Base-by-base conservation (phyloP, 2,113 vertebrate species). In the Nymphicus hollandicus region DNA sequence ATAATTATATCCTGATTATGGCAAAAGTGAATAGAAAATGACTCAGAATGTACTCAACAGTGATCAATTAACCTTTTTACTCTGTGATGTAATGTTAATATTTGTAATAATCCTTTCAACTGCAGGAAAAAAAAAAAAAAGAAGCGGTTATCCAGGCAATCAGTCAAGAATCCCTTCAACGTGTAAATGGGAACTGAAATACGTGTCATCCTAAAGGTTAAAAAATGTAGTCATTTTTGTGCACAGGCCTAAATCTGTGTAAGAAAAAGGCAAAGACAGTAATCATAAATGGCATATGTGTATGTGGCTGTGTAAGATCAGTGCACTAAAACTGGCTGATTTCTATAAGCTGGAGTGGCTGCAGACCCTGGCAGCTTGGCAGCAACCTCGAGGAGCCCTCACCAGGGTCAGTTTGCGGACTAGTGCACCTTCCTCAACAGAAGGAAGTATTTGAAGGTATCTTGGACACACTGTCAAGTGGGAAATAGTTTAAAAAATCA, bases 1-100 rank as follows among this genome's bases (percentile, higher is more conserved):
- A 46, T 28, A 61, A 55, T 86, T 52, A 5, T n/a, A 49, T 41
- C 72, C n/a, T 79, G 29, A 79, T 94, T 76, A 94, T 82, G 64
- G 47, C 47, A 81, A 78, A 90, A 60, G 18, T 66, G 33, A 88
- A 49, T 43, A 90, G 69, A 94, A 86, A 91, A 64, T 74, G 20
- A 72, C 86, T 86, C 79, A 85, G 69, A 89, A 92, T 64, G 76
- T 47, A 80, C 78, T 33, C 72, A 93, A 87, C 35, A 53, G 53
- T 37, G 47, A 91, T 60, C 58, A 61, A n/a, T 77, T 93, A 89
- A 83, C 89, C 25, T 86, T 96, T 97, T 94, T 94, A 88, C 60
- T 86, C 52, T 61, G n/a, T 79, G 78, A 84, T 58, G 58, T 63
- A 92, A 91, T 50, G 66, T 73, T 95, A 95, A 82, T 69, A 82